Evolutionary conservation across 2,888 invertebrate genomes (phyloP).

Genomic region (Dicyrtoma fusca): DNA sequence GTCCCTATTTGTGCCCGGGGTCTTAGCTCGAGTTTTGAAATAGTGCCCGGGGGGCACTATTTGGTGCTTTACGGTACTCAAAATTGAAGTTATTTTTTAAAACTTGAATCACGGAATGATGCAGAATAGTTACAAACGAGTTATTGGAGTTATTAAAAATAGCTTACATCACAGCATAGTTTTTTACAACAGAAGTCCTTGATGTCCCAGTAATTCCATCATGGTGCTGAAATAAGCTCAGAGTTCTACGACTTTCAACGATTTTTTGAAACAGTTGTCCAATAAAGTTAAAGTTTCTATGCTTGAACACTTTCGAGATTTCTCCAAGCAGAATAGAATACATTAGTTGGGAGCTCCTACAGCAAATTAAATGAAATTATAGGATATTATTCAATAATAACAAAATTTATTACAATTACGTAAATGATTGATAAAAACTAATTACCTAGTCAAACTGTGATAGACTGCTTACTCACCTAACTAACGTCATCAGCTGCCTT

Average conservation of each 20-base stretch:
- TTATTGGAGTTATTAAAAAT: background rate
- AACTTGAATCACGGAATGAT: no score
- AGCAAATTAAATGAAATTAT: background rate
- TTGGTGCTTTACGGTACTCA: no score
- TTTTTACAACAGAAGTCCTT: slow-evolving; percentile 83
- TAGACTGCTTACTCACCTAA: slow-evolving; percentile 67
- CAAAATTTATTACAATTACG: no score
- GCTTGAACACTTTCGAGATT: slow-evolving; percentile 29
- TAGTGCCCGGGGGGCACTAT: no score
- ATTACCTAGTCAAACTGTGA: no score
- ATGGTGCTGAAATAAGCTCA: slow-evolving; percentile 94
- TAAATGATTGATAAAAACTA: no score
- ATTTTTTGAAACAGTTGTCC: slow-evolving; percentile 62
- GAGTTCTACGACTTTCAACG: slow-evolving; percentile 71
- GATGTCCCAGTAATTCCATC: slow-evolving; percentile 90
- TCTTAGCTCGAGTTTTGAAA: no score
- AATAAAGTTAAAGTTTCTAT: slow-evolving; percentile 41
- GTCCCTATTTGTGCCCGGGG: no score
- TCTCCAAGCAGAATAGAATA: slow-evolving; percentile 52
- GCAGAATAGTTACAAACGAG: no score
- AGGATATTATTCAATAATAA: no score
- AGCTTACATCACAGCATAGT: slow-evolving; percentile 78
- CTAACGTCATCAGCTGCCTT: slow-evolving; percentile 75
- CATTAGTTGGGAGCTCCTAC: slow-evolving; percentile 47
- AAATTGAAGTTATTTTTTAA: no score